phyloP scores from a whole-genome alignment of 2,113 vertebrate species.

The Ophthalmolycus amberensis region DNA sequence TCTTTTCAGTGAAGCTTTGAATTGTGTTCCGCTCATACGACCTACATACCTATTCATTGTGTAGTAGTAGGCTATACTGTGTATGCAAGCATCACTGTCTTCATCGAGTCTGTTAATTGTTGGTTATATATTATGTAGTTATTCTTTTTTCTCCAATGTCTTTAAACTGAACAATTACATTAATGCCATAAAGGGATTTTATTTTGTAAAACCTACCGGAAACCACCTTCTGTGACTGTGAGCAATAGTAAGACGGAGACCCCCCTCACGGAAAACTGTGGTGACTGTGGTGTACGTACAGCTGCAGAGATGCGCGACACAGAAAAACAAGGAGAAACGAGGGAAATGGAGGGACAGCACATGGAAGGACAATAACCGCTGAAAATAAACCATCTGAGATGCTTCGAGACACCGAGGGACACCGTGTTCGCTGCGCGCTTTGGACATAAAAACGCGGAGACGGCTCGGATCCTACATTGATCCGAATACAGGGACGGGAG shows the following conservation, averaged over 20 bases:
- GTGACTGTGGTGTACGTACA: slow-evolving; percentile 68
- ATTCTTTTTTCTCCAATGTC: not conserved
- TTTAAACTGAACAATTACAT: not conserved
- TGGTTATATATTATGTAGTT: not conserved
- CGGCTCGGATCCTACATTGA: slow-evolving; percentile 63
- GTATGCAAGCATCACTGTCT: not conserved
- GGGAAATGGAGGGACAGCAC: slow-evolving; percentile 17
- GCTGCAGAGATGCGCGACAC: slow-evolving; percentile 78
- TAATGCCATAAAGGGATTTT: not conserved
- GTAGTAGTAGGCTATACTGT: not conserved
- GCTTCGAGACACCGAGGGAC: slow-evolving; percentile 55
- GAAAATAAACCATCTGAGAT: slow-evolving; percentile 61
- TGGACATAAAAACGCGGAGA: slow-evolving; percentile 62
- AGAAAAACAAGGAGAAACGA: slow-evolving; percentile 62
- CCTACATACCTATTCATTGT: not conserved
- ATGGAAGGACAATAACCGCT: slow-evolving; percentile 52
- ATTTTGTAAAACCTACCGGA: slow-evolving; percentile 1
- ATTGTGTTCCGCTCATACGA: not conserved
- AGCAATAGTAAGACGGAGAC: slow-evolving; percentile 57
- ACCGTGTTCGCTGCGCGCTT: slow-evolving; percentile 54
- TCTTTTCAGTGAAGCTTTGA: not conserved
- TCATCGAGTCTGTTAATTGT: not conserved
- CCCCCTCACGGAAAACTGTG: slow-evolving; percentile 67
- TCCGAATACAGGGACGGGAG: slow-evolving; percentile 68
- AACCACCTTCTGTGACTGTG: not conserved